Percentiles rank a stretch among this genome's conserved stretches.
Conservation (phyloP, 2,888 invertebrate species). For the Leucophenga montana region DNA sequence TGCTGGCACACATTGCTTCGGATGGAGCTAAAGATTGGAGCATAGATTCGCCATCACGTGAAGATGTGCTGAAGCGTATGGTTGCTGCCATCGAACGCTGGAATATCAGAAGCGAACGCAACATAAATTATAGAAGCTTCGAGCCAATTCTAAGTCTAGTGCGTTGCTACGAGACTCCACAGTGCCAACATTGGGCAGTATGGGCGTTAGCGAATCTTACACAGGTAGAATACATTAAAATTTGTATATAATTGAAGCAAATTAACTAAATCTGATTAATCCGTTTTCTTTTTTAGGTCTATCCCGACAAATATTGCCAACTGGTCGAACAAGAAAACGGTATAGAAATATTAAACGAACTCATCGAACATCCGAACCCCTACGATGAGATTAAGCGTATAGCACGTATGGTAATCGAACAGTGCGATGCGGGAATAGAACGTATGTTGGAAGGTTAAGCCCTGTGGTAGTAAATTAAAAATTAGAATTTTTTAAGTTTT, state of each 20-base stretch:
- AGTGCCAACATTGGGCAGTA: constrained; percentile 96
- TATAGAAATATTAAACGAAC: constrained; percentile 79
- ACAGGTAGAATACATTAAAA: constrained; percentile 67
- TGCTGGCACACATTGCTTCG: constrained; percentile 94
- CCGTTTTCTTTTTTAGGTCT: constrained; percentile 74
- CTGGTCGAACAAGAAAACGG: constrained; percentile 92
- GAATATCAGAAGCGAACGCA: constrained; percentile 89
- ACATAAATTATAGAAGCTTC: constrained; percentile 97
- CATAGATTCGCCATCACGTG: constrained; percentile 80
- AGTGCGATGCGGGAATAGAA: constrained; percentile 74
- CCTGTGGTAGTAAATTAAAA: background rate
- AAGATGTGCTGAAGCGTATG: constrained; percentile 83
- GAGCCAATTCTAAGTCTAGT: constrained; percentile 92
- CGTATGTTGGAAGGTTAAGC: constrained; percentile 69
- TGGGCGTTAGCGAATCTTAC: constrained; percentile 99
- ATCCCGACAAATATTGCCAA: constrained; percentile 90
- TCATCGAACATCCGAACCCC: constrained; percentile 78
- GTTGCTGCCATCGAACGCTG: constrained; percentile 89
- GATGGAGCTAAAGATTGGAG: constrained; percentile 91
- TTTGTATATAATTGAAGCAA: background rate
- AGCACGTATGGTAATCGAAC: constrained; percentile 79
- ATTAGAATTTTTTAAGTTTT: constrained; percentile 2
- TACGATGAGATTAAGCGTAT: constrained; percentile 81
- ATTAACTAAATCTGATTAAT: constrained; percentile 8
- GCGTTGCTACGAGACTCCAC: constrained; percentile 87